Evolutionary conservation across 2,888 invertebrate species (phyloP), one percentile per base, ranked within the genome.

Genomic region (Anodontia alba): DNA sequence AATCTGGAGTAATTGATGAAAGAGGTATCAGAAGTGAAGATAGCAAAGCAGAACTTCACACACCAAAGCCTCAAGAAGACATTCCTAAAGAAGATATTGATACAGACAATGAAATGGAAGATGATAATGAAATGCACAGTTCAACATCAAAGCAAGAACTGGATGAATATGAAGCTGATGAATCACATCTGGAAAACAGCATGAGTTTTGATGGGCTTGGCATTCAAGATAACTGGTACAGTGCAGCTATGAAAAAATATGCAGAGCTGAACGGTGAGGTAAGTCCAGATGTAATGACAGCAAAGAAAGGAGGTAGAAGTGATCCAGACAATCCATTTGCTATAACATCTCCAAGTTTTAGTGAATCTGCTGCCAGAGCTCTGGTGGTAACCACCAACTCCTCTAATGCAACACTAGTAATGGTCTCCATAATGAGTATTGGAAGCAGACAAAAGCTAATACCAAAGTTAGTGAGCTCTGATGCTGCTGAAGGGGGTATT

Each of bases 401-500:
- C 15, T 84, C 89, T 67, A 90, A 86, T 80, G 89, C 89, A 15
- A 91, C 91, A 0, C 81, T 88, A 73, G 89, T 91, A 0, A 90
- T 88, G 33, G 88, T 91, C 42, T 90, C 91, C 38, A 90, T 90
- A 31, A 90, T 90, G 83, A 90, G 89, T 57, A 89, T 87, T n/a
- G 85, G 85, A n/a, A 80, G 78, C 43, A 42, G 82, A 38, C 70
- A 79, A 20, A 80, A 80, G 68, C 80, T 75, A 33, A 80, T 76
- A 36, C 83, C 67, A 73, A 85, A 75, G 46, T 80, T 81, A 76
- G 85, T 81, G 5, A 78, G 46, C 42, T 85, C 85, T 38, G 62
- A 54, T 17, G 85, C 82, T 66, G 84, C 88, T 17, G 62, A 82
- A 12, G 87, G 87, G 12, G 84, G 87, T 33, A 73, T 89, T 62